Base-by-base conservation (phyloP, 2,113 vertebrate species). In the Gadus chalcogrammus region DNA sequence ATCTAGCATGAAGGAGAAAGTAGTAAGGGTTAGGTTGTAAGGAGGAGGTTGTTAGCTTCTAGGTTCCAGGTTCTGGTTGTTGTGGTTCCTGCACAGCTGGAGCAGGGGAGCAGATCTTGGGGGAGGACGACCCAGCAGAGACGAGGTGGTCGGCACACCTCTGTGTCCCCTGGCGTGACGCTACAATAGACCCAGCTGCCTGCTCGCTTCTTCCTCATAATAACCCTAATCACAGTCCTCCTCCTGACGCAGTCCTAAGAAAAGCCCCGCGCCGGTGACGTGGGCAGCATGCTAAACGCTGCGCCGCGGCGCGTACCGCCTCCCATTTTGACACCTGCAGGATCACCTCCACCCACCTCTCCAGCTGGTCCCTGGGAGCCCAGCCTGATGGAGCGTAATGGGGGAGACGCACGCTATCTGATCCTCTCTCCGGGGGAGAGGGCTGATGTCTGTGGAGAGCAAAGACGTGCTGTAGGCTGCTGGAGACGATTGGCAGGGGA, bases 261-360 rank as follows among this genome's bases (percentile, higher is more conserved):
- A 42, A 59, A 65, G 70, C 72, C 61, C 28, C 27, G 70, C 79
- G 76, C 83, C 79, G 77, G 60, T 75, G 64, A 84, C 61, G 71
- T 74, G 59, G 70, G 67, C 73, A 71, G 80, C 78, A 83, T 78
- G 70, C 80, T 76, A 79, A 85, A 83, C 77, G 24, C 83, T 83
- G 73, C 75, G 64, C 82, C 81, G 80, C 85, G 87, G 77, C 85
- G 78, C 83, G 82, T 85, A 87, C 86, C 88, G 86, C 88, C 76
- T 87, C 78, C 87, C 79, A 84, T 82, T 88, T 78, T 87, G 89
- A 88, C 86, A 86, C 82, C 82, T 84, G 85, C 68, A 69, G 66
- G 70, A 80, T 84, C 55, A 88, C 88, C 85, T 73, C 79, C 85
- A 75, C 84, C 85, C 85, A 85, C 82, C 77, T 73, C 76, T 86